A percentile compares a stretch with the other conserved stretches of the same genome.
phyloP scores from a whole-genome alignment of 2,797 vertebrate genomes.

The Mormyrops attenuatus region DNA sequence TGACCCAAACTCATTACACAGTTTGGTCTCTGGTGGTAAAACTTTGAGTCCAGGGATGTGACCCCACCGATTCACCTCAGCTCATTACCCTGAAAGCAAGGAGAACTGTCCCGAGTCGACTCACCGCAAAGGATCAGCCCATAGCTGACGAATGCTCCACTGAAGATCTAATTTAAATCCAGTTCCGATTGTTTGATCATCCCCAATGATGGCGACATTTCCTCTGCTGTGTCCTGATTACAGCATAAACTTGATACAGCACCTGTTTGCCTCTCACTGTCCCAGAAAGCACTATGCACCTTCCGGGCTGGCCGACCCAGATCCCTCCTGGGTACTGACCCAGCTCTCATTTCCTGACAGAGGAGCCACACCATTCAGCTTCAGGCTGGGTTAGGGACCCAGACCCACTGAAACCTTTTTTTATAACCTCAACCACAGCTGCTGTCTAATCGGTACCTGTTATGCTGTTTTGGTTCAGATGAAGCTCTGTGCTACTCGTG shows the following conservation, averaged over 20 bases:
- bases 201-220: not conserved
- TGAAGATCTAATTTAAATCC: not conserved
- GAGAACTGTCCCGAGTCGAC: not conserved
- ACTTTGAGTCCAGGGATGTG: not conserved
- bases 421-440: not conserved
- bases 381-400: not conserved
- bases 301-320: conserved; percentile 25
- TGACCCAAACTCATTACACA: not conserved
- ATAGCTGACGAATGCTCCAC: not conserved
- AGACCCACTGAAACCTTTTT: not conserved
- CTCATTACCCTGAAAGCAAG: not conserved
- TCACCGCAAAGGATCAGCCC: not conserved
- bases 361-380: not conserved
- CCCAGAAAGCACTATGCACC: conserved; percentile 27
- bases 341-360: conserved; percentile 1
- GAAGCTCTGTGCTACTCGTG: not conserved
- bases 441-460: not conserved
- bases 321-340: conserved; percentile 19
- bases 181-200: not conserved
- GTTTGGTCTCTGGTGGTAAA: not conserved
- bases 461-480: not conserved
- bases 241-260: not conserved
- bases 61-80: not conserved
- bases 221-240: not conserved
- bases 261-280: conserved; percentile 19